A percentile compares a stretch with the other conserved stretches of the same genome.
Conservation (phyloP, 2,113 vertebrate species). For the Bagarius yarrelli region DNA sequence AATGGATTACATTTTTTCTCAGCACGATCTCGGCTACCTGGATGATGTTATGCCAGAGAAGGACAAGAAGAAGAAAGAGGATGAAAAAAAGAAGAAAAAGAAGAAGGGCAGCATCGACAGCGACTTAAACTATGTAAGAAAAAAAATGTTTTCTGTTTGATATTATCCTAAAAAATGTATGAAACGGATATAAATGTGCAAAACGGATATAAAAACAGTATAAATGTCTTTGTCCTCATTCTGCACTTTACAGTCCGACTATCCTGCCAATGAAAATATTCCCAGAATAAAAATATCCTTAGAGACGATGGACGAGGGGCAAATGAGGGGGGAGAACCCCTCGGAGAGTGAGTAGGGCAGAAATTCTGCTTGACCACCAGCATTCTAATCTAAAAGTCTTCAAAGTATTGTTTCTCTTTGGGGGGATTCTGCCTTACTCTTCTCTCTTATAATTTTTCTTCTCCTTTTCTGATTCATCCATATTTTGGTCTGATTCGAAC, state of each 20-base stretch:
- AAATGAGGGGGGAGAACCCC: constrained; percentile 91
- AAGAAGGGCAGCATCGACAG: constrained; percentile 96
- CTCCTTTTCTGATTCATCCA: neutral
- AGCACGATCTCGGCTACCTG: constrained; percentile 94
- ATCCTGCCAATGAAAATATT: constrained; percentile 88
- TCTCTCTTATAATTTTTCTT: neutral
- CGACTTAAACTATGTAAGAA: constrained; percentile 90
- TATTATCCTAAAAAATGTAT: neutral
- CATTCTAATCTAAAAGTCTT: neutral
- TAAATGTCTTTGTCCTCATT: constrained; percentile 54
- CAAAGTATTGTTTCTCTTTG: neutral
- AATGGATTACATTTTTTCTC: constrained; percentile 97
- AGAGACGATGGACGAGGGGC: constrained; percentile 95
- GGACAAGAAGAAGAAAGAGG: constrained; percentile 99
- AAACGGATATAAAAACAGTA: neutral
- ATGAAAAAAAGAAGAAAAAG: constrained; percentile 94
- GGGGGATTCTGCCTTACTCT: constrained; percentile 20
- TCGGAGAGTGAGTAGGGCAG: constrained; percentile 89
- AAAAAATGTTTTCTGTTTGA: neutral
- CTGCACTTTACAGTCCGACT: constrained; percentile 92
- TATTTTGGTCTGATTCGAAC: neutral
- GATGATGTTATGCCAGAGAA: constrained; percentile 99
- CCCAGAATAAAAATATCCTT: constrained; percentile 99
- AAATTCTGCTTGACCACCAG: neutral
- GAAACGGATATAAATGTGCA: neutral